A percentile compares a stretch with the other conserved stretches of the same genome.
phyloP scores from a whole-genome alignment of 2,888 invertebrate genomes.

The Tetragonisca angustula region DNA sequence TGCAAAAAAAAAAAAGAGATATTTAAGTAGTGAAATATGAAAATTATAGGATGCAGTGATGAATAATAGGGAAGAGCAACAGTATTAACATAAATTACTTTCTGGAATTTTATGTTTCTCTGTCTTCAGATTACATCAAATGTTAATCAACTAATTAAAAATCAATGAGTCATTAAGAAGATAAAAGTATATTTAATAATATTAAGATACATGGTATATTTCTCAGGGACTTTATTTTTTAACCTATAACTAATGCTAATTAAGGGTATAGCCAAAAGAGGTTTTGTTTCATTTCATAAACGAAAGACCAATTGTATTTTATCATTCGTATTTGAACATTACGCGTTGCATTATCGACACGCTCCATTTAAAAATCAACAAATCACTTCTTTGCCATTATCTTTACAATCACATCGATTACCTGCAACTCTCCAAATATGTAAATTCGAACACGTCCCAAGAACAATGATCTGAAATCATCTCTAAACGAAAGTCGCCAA shows the following conservation, averaged over 20 bases:
- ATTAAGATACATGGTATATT: too few relatives aligned
- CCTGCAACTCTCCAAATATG: neutral
- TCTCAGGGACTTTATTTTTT: too few relatives aligned
- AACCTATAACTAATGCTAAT: too few relatives aligned
- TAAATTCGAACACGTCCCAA: neutral
- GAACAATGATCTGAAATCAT: neutral
- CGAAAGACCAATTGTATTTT: too few relatives aligned
- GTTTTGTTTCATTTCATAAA: too few relatives aligned
- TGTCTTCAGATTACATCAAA: too few relatives aligned
- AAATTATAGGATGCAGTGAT: neutral
- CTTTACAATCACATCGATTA: neutral
- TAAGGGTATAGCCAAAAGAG: too few relatives aligned
- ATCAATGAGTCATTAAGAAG: too few relatives aligned
- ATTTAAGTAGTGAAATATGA: neutral
- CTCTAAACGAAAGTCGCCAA: neutral
- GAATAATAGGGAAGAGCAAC: neutral
- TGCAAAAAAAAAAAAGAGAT: neutral
- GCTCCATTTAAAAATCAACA: neutral
- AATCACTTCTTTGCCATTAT: neutral
- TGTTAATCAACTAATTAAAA: too few relatives aligned
- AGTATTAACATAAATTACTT: neutral
- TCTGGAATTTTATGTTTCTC: neutral
- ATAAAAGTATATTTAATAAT: too few relatives aligned
- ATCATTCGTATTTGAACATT: too few relatives aligned
- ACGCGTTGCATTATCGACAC: too few relatives aligned